phyloP scores from a whole-genome alignment of 1,140 invertebrate species.

The Heliconius congener region DNA sequence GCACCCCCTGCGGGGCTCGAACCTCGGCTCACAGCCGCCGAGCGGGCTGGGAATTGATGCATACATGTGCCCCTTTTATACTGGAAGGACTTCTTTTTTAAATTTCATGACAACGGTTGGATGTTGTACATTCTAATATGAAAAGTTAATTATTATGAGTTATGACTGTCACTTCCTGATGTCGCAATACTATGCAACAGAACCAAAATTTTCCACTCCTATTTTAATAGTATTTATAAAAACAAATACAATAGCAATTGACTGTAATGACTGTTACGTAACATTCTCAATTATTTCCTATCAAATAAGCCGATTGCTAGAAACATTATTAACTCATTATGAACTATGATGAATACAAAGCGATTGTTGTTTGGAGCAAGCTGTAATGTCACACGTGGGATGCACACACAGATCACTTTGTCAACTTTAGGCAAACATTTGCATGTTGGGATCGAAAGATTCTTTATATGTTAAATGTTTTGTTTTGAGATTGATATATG shows the following conservation, averaged over 20 bases:
- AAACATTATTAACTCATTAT: background rate
- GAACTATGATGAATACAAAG: conserved; percentile 37
- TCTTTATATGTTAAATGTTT: background rate
- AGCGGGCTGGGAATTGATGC: too few relatives aligned
- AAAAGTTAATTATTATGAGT: background rate
- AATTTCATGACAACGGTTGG: background rate
- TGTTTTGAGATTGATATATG: conserved; percentile 21
- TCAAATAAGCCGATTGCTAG: background rate
- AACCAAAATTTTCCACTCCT: background rate
- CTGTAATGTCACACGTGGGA: conserved; percentile 79
- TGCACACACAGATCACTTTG: conserved; percentile 66
- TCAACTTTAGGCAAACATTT: background rate
- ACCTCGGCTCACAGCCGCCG: too few relatives aligned
- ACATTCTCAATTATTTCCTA: background rate
- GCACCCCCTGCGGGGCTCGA: too few relatives aligned
- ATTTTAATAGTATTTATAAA: background rate
- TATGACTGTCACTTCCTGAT: too few relatives aligned
- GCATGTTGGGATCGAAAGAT: background rate
- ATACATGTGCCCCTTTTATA: background rate
- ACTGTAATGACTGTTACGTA: background rate
- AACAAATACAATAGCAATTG: background rate
- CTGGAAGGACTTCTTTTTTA: background rate
- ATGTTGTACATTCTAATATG: background rate
- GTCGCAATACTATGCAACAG: background rate
- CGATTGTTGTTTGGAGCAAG: conserved; percentile 53